Percentiles rank a stretch among this genome's conserved stretches.
phyloP scores from a whole-genome alignment of 2,113 vertebrate species.

The Platysternon megacephalum region DNA sequence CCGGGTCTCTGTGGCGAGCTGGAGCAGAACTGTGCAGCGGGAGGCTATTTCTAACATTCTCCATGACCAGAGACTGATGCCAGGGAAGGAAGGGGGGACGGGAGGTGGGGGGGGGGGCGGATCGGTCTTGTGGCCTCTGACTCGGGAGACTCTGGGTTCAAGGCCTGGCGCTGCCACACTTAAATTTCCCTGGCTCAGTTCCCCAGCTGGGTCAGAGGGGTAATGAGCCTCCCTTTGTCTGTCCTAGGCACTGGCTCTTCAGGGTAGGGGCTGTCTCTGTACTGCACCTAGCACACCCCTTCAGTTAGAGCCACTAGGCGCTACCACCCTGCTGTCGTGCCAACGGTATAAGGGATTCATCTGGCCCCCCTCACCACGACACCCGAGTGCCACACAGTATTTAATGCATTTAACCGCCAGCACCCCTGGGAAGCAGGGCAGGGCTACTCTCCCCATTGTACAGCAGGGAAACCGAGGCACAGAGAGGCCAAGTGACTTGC shows the following conservation, averaged over 20 bases:
- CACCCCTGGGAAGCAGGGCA: not conserved
- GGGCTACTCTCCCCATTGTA: not conserved
- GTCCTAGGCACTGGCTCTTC: not conserved
- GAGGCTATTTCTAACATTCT: no score
- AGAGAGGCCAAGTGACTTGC: not conserved
- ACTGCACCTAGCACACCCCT: not conserved
- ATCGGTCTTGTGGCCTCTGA: not conserved
- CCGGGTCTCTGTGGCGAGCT: no score
- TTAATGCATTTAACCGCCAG: not conserved
- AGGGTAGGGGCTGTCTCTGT: not conserved
- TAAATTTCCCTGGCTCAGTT: not conserved
- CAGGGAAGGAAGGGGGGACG: not conserved
- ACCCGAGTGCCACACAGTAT: not conserved
- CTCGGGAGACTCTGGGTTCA: not conserved
- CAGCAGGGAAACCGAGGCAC: not conserved
- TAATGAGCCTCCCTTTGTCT: not conserved
- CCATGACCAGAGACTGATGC: no score
- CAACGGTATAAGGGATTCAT: not conserved
- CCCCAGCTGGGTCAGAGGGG: not conserved
- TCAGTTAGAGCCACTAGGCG: not conserved
- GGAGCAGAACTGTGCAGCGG: no score
- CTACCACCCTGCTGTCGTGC: not conserved
- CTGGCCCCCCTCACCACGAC: not conserved
- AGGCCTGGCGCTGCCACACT: no score
- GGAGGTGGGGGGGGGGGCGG: no score